These are phyloP conservation scores for Steatocranus sp. DNA, from an alignment of 2,797 vertebrate genomes.

Conservation along the genomic window DNA sequence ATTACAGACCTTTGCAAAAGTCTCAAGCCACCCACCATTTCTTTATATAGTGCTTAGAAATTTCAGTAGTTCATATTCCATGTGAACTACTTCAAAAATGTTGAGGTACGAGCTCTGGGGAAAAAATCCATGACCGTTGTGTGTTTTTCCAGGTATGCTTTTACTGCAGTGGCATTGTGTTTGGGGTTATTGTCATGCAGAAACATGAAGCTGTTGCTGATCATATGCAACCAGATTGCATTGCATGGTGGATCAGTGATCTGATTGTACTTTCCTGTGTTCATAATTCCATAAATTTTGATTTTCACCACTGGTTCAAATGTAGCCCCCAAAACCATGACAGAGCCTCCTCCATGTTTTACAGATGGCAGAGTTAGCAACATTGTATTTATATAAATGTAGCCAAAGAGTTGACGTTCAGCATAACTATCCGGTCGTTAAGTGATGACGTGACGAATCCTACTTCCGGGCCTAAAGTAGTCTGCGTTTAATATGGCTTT, in stretches of 20 bases:
- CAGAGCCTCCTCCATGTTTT: neutral
- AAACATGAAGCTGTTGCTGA: neutral
- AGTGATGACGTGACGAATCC: too few species aligned
- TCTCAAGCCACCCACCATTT: neutral
- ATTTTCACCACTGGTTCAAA: neutral
- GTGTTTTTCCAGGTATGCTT: neutral
- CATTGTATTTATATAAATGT: neutral
- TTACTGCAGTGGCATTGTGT: neutral
- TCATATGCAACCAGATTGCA: neutral
- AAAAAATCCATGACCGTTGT: neutral
- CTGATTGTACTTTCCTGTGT: neutral
- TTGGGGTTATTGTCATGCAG: neutral
- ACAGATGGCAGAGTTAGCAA: neutral
- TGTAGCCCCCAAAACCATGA: neutral
- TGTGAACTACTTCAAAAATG: neutral
- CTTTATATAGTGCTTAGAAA: neutral
- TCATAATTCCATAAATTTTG: neutral
- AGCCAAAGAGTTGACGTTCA: neutral
- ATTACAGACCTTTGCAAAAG: neutral
- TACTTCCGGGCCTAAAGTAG: too few species aligned
- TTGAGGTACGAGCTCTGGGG: neutral
- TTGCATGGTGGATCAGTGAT: neutral
- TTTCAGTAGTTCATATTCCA: neutral
- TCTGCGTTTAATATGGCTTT: too few species aligned
- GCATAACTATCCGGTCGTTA: too few species aligned